Evolutionary conservation across 2,113 vertebrate species (phyloP), one percentile per base, ranked within the genome.

Genomic region (Callopanchax toddi): DNA sequence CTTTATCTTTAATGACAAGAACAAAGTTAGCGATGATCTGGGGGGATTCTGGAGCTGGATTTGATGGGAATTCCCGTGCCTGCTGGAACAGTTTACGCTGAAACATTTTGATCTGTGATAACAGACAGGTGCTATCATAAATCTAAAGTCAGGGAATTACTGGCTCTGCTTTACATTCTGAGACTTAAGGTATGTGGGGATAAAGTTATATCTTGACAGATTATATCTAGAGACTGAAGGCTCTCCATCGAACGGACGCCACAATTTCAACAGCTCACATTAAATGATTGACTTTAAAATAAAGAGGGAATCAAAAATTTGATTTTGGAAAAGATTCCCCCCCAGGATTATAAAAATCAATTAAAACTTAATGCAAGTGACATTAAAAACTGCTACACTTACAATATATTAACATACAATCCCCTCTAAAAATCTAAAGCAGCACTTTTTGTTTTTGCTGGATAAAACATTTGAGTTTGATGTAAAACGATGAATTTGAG

Each of bases 91-190:
- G 51, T 89, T 85, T 62, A 64, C 68, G 69, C 39, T 74, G 58
- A 70, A 78, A 60, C 36, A 67, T 70, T 74, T 81, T 71, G 60
- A 83, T 85, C 78, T 78, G 76, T 64, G 50, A 65, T 81, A 83
- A 79, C 66, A 87, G 83, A 82, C 90, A 91, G 89, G 89, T 92
- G 87, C 74, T 76, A 77, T 86, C 76, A 84, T 80, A 83, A 82
- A 85, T 78, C 83, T 77, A 25, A 23, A 78, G 80, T 71, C 69
- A 66, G 56, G 66, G 67, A 79, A 63, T 67, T 64, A 73, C 65
- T 79, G 66, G 67, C 55, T 85, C 73, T 60, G 73, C 48, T 83
- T 83, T 82, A 74, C 60, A 57, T 60, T 61, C 62, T 60, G 25
- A 57, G 59, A 76, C 37, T 67, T 18, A 42, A 62, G 29, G 68